These are phyloP conservation scores for Onthophagus taurus DNA, from an alignment of 1,140 invertebrate genomes.

Conservation along the genomic window DNA sequence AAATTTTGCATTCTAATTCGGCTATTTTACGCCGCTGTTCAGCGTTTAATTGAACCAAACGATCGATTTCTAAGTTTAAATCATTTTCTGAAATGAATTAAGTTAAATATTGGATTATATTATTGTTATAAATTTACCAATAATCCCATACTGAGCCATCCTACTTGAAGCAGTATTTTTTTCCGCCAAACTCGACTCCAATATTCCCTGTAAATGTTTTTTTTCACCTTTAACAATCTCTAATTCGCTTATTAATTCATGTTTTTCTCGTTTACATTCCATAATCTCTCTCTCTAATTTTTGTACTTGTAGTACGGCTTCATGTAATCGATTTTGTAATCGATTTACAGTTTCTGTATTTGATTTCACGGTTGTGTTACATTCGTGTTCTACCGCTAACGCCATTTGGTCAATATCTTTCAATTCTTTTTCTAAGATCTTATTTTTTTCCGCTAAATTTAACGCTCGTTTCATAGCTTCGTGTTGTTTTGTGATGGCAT, in stretches of 20 bases:
- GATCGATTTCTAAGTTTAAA: slow-evolving; percentile 42
- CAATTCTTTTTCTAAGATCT: slow-evolving; percentile 53
- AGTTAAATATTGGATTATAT: no score
- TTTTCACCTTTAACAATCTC: slow-evolving; percentile 42
- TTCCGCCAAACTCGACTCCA: slow-evolving; percentile 50
- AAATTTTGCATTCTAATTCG: slow-evolving; percentile 37
- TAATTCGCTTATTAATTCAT: slow-evolving; percentile 42
- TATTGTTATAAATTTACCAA: slow-evolving; percentile 38
- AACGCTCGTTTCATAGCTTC: slow-evolving; percentile 62
- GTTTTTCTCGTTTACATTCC: slow-evolving; percentile 38
- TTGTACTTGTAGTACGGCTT: slow-evolving; percentile 39
- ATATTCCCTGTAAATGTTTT: slow-evolving; percentile 42
- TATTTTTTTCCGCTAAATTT: slow-evolving; percentile 56
- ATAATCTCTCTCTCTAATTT: slow-evolving; percentile 41
- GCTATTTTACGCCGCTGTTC: slow-evolving; percentile 37
- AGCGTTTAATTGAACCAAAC: slow-evolving; percentile 35
- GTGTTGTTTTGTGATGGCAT: slow-evolving; percentile 56
- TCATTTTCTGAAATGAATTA: slow-evolving; percentile 37
- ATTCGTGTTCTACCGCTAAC: slow-evolving; percentile 56
- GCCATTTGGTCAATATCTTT: slow-evolving; percentile 57
- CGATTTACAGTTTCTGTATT: slow-evolving; percentile 31
- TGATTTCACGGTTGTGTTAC: slow-evolving; percentile 42
- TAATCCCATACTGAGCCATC: slow-evolving; percentile 42
- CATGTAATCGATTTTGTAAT: slow-evolving; percentile 42
- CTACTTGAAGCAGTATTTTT: slow-evolving; percentile 44